These are phyloP conservation scores for Pelobates fuscus DNA, from an alignment of 2,113 vertebrate species.

Conservation along the genomic window DNA sequence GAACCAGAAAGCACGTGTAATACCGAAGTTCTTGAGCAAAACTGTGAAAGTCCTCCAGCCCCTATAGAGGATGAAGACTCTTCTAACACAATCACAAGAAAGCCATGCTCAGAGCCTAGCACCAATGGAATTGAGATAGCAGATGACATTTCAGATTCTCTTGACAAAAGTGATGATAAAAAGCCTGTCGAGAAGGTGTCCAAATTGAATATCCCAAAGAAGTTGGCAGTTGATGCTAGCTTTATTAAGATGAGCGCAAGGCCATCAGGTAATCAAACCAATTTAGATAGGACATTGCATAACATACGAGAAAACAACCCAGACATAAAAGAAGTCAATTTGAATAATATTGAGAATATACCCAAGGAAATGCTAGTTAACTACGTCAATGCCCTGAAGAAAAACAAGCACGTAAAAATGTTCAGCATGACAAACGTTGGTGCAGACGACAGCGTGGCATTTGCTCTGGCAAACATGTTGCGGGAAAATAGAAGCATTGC, in stretches of 20 bases:
- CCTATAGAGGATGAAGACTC: conserved; percentile 21
- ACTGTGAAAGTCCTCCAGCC: neutral
- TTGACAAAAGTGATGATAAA: conserved; percentile 55
- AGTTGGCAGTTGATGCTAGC: conserved; percentile 78
- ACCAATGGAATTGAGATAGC: neutral
- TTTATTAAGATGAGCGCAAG: conserved; percentile 89
- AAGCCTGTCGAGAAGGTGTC: conserved; percentile 74
- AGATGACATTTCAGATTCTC: conserved; percentile 31
- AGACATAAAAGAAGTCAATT: conserved; percentile 85
- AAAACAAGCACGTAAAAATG: conserved; percentile 85
- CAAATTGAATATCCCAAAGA: conserved; percentile 86
- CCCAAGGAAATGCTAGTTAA: conserved; percentile 93
- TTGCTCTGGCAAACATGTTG: conserved; percentile 90
- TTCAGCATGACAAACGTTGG: conserved; percentile 94
- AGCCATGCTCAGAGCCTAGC: conserved; percentile 30
- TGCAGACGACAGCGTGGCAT: conserved; percentile 85
- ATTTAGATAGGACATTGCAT: conserved; percentile 86
- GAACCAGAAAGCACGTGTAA: neutral
- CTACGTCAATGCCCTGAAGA: conserved; percentile 88
- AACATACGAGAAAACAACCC: conserved; percentile 85
- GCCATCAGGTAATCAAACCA: conserved; percentile 94
- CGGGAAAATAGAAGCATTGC: conserved; percentile 90
- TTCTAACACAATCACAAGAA: conserved; percentile 19
- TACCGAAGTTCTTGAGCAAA: neutral
- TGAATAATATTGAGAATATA: conserved; percentile 98